Evolutionary conservation across 1,140 invertebrate genomes (phyloP), one percentile per base, ranked within the genome.

Genomic region (Rhagoletis zephyria): DNA sequence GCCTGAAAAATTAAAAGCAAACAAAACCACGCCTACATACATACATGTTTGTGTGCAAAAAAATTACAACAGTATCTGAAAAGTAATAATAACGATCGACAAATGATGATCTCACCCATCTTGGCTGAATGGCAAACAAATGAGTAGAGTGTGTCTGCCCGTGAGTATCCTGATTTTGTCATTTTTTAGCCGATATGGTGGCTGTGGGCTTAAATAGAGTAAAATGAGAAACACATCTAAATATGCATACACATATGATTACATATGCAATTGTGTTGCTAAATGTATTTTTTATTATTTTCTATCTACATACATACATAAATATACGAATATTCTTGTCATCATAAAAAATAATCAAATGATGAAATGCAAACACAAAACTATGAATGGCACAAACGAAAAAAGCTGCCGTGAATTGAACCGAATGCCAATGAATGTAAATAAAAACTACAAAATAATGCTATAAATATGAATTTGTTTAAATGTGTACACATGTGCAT

Each of bases 41-140:
- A 42, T 0, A 14, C 9, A 14, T 56, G 74, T 81, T 14, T 51
- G 16, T 56, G 74, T 1, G 14, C 6, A 59, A 56, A 10, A 51
- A 56, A 81, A 42, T 51, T 42, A 56, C n/a, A 56, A 4, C 3
- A 81, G 51, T n/a, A n/a, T 81, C n/a, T 30, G 48, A 56, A 81
- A 30, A 16, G 56, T 4, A 56, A 56, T 30, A 59, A 59, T 56
- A 42, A 81, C 51, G 74, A 81, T 81, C 74, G 74, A 5, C 51
- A 81, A 56, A 81, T 81, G 74, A 56, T 81, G 74, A 81, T 81
- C 74, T 81, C 74, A 81, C 74, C 74, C 74, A 56, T 48, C 74
- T 10, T 48, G n/a, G 10, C 19, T 51, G 56, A 81, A 81, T 56
- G 45, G 51, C 74, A n/a, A 30, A 19, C 16, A 30, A 30, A 16